phyloP scores from a whole-genome alignment of 2,113 vertebrate genomes.

The Etheostoma cragini region DNA sequence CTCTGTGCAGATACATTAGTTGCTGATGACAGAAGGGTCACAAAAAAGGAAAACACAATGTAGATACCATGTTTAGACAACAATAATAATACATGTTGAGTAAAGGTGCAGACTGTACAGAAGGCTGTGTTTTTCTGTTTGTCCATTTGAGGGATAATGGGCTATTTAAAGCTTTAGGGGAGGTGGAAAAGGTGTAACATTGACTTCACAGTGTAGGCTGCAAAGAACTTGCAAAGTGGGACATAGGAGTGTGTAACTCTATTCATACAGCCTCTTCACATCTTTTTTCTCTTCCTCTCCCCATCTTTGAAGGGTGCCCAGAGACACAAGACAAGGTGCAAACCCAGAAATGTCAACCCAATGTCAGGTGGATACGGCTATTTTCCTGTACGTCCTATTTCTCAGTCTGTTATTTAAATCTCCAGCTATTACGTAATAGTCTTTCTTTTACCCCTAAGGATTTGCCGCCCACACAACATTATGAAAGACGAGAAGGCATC shows the following conservation, averaged over 20 bases:
- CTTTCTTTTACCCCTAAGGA: slow-evolving; percentile 46
- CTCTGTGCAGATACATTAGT: slow-evolving; percentile 14
- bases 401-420: slow-evolving; percentile 35
- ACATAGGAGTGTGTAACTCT: slow-evolving; percentile 54
- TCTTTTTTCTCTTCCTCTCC: slow-evolving; percentile 14
- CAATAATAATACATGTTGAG: slow-evolving; percentile 54
- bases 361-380: slow-evolving; percentile 50
- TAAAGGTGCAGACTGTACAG: slow-evolving; percentile 34
- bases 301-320: slow-evolving; percentile 33
- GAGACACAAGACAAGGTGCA: slow-evolving; percentile 44
- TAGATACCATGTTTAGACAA: slow-evolving; percentile 33
- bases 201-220: slow-evolving; percentile 71
- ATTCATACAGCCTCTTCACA: slow-evolving; percentile 32
- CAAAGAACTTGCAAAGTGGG: slow-evolving; percentile 79
- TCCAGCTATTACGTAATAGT: slow-evolving; percentile 57
- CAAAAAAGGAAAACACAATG: slow-evolving; percentile 12
- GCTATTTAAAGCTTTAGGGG: slow-evolving; percentile 70
- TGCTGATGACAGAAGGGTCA: slow-evolving; percentile 32
- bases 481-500: slow-evolving; percentile 50
- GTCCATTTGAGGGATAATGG: slow-evolving; percentile 55
- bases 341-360: slow-evolving; percentile 72
- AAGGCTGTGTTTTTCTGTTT: slow-evolving; percentile 51
- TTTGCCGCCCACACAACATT: slow-evolving; percentile 63
- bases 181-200: slow-evolving; percentile 74
- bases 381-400: slow-evolving; percentile 8